Conservation (phyloP, 2,888 invertebrate genomes). For the Phanerotoma sp. region DNA sequence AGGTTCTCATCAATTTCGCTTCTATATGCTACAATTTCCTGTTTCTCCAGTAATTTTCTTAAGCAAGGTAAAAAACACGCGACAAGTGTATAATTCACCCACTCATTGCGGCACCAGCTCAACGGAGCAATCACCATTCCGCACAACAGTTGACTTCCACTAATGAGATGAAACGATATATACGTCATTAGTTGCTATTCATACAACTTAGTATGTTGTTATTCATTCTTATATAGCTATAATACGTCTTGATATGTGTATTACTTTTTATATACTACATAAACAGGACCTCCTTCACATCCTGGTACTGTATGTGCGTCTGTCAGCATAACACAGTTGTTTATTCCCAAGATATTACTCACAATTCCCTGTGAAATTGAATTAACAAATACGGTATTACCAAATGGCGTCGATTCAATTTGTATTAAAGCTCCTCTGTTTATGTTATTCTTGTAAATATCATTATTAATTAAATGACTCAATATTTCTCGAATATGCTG, state of each 20-base stretch:
- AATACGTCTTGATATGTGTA: slow-evolving; percentile 1
- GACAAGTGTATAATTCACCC: slow-evolving; percentile 65
- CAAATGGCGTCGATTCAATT: slow-evolving; percentile 56
- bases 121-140: slow-evolving; percentile 64
- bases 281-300: slow-evolving; percentile 66
- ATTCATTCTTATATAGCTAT: neutral
- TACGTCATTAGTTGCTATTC: slow-evolving; percentile 16
- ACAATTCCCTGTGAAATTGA: slow-evolving; percentile 63
- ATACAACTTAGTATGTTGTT: neutral
- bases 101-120: slow-evolving; percentile 67
- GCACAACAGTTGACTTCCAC: slow-evolving; percentile 38
- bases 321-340: slow-evolving; percentile 61
- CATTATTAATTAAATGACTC: slow-evolving; percentile 28
- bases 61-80: slow-evolving; percentile 61
- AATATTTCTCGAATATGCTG: slow-evolving; percentile 28
- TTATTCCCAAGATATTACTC: slow-evolving; percentile 62
- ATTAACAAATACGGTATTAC: slow-evolving; percentile 61
- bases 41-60: slow-evolving; percentile 48
- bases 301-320: slow-evolving; percentile 65
- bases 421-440: slow-evolving; percentile 43
- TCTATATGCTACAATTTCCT: slow-evolving; percentile 5
- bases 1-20: neutral
- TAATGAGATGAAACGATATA: slow-evolving; percentile 20
- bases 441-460: slow-evolving; percentile 16
- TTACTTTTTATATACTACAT: slow-evolving; percentile 43